These are phyloP conservation scores for Myotis findleyi DNA, from an alignment of 2,797 vertebrate species.

Conservation along the genomic window DNA sequence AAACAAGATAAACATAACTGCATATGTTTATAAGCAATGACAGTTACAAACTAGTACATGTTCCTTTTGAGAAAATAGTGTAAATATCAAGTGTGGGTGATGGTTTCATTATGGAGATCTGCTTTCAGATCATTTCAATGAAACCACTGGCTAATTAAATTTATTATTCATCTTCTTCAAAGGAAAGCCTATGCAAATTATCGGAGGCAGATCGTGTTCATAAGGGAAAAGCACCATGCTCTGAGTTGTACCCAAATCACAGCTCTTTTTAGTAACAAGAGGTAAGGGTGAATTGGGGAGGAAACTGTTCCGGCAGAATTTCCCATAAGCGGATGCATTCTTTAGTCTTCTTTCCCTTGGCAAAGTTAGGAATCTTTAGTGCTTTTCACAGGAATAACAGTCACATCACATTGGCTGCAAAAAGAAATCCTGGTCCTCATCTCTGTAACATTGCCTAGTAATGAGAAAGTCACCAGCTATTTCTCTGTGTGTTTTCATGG, in stretches of 20 bases:
- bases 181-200: conserved; percentile 60
- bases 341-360: background rate
- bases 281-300: background rate
- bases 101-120: conserved; percentile 74
- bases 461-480: conserved; percentile 44
- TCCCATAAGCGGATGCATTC: background rate
- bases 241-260: background rate
- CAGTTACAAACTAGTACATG: conserved; percentile 69
- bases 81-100: conserved; percentile 71
- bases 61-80: conserved; percentile 65
- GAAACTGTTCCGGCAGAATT: conserved; percentile 1
- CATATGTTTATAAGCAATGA: conserved; percentile 67
- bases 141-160: conserved; percentile 76
- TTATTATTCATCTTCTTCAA: conserved; percentile 74
- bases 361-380: background rate
- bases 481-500: conserved; percentile 53
- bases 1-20: conserved; percentile 79
- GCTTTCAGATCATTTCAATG: conserved; percentile 73
- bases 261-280: conserved; percentile 45
- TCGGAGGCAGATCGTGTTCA: background rate
- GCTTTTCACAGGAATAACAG: conserved; percentile 24
- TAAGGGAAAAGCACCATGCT: background rate
- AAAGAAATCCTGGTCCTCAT: background rate
- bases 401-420: background rate
- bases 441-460: background rate